These are phyloP conservation scores for Microtus oregoni DNA, from an alignment of 2,113 vertebrate species.

Conservation along the genomic window DNA sequence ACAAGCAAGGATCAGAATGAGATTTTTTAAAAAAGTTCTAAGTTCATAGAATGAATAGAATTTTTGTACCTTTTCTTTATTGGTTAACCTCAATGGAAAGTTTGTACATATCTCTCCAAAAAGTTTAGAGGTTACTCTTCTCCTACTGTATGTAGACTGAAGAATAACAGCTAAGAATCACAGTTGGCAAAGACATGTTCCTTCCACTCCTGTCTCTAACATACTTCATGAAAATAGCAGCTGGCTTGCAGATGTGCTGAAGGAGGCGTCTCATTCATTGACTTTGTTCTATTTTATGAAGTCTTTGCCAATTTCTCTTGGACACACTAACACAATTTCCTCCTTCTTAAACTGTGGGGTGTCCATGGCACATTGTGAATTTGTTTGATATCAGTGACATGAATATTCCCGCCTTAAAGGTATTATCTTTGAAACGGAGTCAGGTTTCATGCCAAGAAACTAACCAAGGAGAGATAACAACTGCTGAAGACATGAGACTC, in stretches of 20 bases:
- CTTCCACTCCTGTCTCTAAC: constrained; percentile 55
- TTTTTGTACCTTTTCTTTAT: constrained; percentile 67
- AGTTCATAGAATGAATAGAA: neutral
- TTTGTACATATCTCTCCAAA: constrained; percentile 57
- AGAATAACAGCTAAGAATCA: constrained; percentile 47
- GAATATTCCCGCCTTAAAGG: constrained; percentile 72
- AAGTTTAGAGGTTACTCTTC: constrained; percentile 47
- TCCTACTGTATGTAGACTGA: neutral
- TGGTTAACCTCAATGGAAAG: constrained; percentile 62
- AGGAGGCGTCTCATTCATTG: constrained; percentile 43
- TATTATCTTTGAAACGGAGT: constrained; percentile 73
- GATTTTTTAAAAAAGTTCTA: constrained; percentile 58
- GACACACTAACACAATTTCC: constrained; percentile 22
- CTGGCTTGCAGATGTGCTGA: constrained; percentile 35
- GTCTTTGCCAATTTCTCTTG: constrained; percentile 32
- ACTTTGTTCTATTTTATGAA: constrained; percentile 48
- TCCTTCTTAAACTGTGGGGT: constrained; percentile 50
- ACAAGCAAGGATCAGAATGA: constrained; percentile 62
- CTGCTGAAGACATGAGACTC: constrained; percentile 47
- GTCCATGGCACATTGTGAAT: constrained; percentile 58
- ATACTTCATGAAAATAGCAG: constrained; percentile 37
- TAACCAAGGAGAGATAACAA: constrained; percentile 47
- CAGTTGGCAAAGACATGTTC: constrained; percentile 57
- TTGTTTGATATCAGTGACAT: constrained; percentile 69
- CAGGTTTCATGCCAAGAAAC: constrained; percentile 55